Evolutionary conservation across 2,113 vertebrate genomes (phyloP), one percentile per base, ranked within the genome.

Genomic region (Polypterus bichir): DNA sequence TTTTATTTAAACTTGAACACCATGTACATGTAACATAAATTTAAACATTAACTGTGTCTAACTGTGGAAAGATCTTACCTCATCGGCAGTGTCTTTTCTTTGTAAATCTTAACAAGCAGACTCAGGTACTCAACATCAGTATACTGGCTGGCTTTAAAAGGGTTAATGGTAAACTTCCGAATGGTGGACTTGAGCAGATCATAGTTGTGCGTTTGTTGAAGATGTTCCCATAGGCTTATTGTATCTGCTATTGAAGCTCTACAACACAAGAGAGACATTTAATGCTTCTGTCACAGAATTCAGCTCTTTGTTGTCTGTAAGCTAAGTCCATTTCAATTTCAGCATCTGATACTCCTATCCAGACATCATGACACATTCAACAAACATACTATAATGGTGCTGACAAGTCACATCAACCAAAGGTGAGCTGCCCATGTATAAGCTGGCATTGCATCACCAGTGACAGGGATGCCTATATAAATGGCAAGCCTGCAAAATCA

Each of bases 231-330:
- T 3, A 96, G 79, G 51, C 64, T 69, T 62, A 93, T 78, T 0
- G 83, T 82, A 44, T 94, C 90, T 6, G 81, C 77, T 55, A 94
- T 83, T 27, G 91, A 84, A 0, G 90, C 90, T 77, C 94, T 98
- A 69, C 53, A 66, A 73, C 59, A 56, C 46, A 67, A 51, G 9
- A 9, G 10, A 59, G 48, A 49, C n/a, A n/a, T n/a, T n/a, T n/a
- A n/a, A n/a, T n/a, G n/a, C n/a, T n/a, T n/a, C n/a, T n/a, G n/a
- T n/a, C n/a, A n/a, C n/a, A n/a, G n/a, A n/a, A n/a, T n/a, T n/a
- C n/a, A n/a, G n/a, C n/a, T n/a, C n/a, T n/a, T n/a, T n/a, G n/a
- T n/a, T n/a, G n/a, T n/a, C n/a, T n/a, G n/a, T n/a, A n/a, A n/a
- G n/a, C n/a, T n/a, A n/a, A n/a, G n/a, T n/a, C n/a, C n/a, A n/a